Base-by-base conservation (phyloP, 2,888 invertebrate species). In the Galerucella nymphaeae region DNA sequence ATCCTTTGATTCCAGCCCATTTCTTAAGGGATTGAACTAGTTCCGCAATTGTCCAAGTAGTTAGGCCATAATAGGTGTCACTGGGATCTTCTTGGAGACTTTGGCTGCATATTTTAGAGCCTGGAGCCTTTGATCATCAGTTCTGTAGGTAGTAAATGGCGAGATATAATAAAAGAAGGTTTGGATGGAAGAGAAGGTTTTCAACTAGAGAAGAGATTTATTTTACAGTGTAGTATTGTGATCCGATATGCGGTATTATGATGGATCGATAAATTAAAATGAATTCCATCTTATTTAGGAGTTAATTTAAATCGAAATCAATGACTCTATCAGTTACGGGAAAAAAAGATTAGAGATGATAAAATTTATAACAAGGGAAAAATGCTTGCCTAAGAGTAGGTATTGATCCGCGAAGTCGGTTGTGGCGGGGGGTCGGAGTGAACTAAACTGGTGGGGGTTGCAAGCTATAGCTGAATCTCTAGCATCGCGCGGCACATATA, bases 341-440 rank as follows among this genome's bases (percentile, higher is more conserved):
- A 45, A 14, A 45, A 62, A 62, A 53, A 53, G 18, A 53, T 53
- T 53, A 53, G 53, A 62, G 42, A 62, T 59, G 30, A 38, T 42
- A 62, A 62, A 62, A 62, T 62, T 62, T 62, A 62, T 42, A 62
- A 62, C 61, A 62, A 62, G 61, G 42, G 61, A 62, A 62, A 62
- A 62, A 62, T 62, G 61, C 61, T 62, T 18, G 61, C 61, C 61
- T 42, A 62, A 62, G 61, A 62, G 61, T n/a, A n/a, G n/a, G n/a
- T 62, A 62, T 62, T 62, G 61, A 62, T 62, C 42, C 61, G 38
- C 42, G n/a, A 16, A 59, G 53, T 10, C 8, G 50, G 50, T n/a
- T 2, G 5, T 16, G 10, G 16, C 16, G 16, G 50, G 9, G 23
- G 23, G n/a, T 30, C 9, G 9, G 30, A 38, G 30, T 38, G 30